These are phyloP conservation scores for Protobothrops mucrosquamatus DNA, from an alignment of 2,113 vertebrate genomes.

Conservation along the genomic window DNA sequence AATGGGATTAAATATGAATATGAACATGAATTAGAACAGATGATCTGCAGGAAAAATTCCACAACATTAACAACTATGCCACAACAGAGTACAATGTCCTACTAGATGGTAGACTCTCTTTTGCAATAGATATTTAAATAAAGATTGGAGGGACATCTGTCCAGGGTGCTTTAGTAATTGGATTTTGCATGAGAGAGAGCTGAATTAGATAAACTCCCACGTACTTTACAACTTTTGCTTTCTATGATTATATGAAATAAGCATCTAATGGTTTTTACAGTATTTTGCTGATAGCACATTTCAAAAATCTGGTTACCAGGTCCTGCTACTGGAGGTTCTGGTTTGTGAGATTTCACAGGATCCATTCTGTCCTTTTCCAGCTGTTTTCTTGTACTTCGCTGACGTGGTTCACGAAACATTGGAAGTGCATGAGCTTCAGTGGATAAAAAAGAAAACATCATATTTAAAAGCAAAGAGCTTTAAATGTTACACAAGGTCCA, in stretches of 20 bases:
- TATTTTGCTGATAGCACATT: accelerated
- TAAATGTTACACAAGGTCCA: background rate
- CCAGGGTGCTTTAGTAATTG: background rate
- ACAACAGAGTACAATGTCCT: background rate
- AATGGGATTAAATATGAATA: background rate
- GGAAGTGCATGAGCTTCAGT: constrained; percentile 89
- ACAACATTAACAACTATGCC: background rate
- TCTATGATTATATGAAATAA: background rate
- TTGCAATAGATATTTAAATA: background rate
- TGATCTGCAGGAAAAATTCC: background rate
- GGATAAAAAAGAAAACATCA: constrained; percentile 32
- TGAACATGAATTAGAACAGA: background rate
- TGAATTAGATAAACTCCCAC: background rate
- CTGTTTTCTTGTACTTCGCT: constrained; percentile 93
- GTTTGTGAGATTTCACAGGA: constrained; percentile 94
- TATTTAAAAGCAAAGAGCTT: background rate
- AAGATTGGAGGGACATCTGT: background rate
- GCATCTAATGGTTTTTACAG: background rate
- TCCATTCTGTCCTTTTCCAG: constrained; percentile 95
- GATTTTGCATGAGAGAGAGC: background rate
- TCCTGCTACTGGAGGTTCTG: constrained; percentile 94
- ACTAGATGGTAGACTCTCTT: background rate
- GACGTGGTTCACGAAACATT: constrained; percentile 97
- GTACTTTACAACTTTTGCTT: background rate
- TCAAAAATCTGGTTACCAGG: constrained; percentile 77